Base-by-base conservation (phyloP, 2,888 invertebrate genomes). In the Dascillus cervinus region DNA sequence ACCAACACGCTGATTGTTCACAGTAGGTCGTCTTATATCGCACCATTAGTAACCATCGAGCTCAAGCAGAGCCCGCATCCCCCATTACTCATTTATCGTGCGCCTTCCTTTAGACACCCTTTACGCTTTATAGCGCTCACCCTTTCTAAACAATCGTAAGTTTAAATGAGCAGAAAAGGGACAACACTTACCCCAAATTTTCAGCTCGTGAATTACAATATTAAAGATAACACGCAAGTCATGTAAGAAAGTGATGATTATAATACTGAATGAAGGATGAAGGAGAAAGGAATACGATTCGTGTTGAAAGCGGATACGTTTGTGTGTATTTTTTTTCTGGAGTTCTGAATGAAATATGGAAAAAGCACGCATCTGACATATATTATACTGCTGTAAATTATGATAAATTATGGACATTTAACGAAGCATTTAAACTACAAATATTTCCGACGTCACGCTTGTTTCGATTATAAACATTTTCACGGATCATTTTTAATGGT, bases 31-130 rank as follows among this genome's bases (percentile, higher is more conserved):
- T 35, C 39, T 32, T 36, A 32, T 30, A 30, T 32, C 29, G 33
- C 35, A 32, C 37, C 36, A 38, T 41, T 43, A 38, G 34, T 33
- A 37, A 35, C 37, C 34, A 37, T 36, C 21, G 32, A 22, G 21
- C 34, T 39, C 39, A 32, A 39, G 39, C 35, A 26, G 39, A 6
- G 31, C 32, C 34, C 31, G 32, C 39, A 29, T 32, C 31, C n/a
- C n/a, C n/a, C n/a, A 29, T 35, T 32, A 39, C 36, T 32, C 4
- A 35, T 32, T 39, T 33, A 36, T 28, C 13, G 22, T 8, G 8
- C 17, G 5, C 17, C 8, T 8, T 17, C 5, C 17, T 17, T 17
- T 6, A 17, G 5, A 17, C 8, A 17, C 17, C 4, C 8, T 6
- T 17, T 8, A 17, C 17, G 8, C 8, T 8, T 4, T 17, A n/a